Conservation (phyloP, 2,888 invertebrate genomes). For the Lordiphosa fenestrarum region DNA sequence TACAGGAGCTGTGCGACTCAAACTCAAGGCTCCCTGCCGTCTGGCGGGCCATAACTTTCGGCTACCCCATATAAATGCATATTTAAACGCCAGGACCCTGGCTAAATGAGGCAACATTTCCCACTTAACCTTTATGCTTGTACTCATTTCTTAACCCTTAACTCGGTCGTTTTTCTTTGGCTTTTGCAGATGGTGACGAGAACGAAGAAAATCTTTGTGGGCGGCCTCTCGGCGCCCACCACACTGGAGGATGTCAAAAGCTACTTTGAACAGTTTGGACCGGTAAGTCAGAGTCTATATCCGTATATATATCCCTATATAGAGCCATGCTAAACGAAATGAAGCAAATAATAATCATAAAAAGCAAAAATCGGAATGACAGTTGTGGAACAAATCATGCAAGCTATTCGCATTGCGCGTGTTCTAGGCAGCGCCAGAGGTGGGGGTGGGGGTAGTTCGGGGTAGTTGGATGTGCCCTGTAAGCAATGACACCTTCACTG, state of each 20-base stretch:
- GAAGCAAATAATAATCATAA: constrained; percentile 57
- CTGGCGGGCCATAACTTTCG: constrained; percentile 58
- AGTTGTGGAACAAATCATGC: constrained; percentile 71
- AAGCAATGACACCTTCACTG: constrained; percentile 68
- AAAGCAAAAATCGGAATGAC: constrained; percentile 51
- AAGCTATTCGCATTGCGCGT: constrained; percentile 70
- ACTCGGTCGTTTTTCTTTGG: constrained; percentile 56
- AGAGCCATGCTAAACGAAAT: constrained; percentile 39
- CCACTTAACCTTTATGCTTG: constrained; percentile 36
- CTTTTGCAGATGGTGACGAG: constrained; percentile 97
- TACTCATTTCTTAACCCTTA: constrained; percentile 14
- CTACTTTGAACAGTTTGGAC: constrained; percentile 99
- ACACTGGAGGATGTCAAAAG: constrained; percentile 99
- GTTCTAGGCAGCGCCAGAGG: constrained; percentile 34
- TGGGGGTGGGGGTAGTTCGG: background rate
- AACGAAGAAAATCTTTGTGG: constrained; percentile 99
- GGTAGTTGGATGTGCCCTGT: constrained; percentile 2
- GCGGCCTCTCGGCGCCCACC: constrained; percentile 99
- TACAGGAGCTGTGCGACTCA: constrained; percentile 36
- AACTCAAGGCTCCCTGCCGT: constrained; percentile 44
- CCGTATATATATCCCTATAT: background rate
- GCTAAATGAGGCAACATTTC: constrained; percentile 20
- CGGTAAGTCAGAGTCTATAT: constrained; percentile 87
- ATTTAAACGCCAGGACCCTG: constrained; percentile 51
- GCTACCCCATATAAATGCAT: constrained; percentile 52